Evolutionary conservation across 2,113 vertebrate genomes (phyloP).

Genomic region (Bothrops jararaca): DNA sequence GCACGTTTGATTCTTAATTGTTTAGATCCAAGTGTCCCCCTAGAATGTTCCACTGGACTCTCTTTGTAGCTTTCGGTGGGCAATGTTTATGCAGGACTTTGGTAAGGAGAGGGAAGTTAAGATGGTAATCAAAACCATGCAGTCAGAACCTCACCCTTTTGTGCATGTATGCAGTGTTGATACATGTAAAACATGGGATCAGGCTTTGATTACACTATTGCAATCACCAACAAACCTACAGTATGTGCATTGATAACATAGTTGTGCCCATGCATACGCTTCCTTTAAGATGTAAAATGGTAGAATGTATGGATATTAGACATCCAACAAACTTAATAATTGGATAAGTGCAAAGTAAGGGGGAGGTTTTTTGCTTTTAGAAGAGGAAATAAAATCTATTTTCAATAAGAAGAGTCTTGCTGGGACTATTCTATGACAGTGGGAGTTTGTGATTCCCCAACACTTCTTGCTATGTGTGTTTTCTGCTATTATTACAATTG

Average conservation of each 20-base stretch:
- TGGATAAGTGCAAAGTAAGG: neutral
- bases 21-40: neutral
- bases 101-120: neutral
- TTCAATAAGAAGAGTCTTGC: neutral
- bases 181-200: neutral
- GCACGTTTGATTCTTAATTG: neutral
- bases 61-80: neutral
- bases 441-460: fast-evolving
- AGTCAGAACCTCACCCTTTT: neutral
- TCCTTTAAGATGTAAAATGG: neutral
- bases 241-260: neutral
- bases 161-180: neutral
- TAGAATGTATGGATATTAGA: neutral
- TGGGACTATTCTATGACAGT: neutral
- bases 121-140: neutral
- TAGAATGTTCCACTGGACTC: neutral
- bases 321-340: neutral
- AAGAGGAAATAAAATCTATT: neutral
- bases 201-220: neutral
- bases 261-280: neutral
- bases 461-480: neutral
- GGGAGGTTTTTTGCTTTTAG: neutral
- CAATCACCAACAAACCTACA: neutral
- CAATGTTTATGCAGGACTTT: neutral
- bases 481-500: neutral